These are phyloP conservation scores for Mastigias papua DNA, from an alignment of 30 jellyfish, hydroid and myxozoan species.

Conservation along the genomic window DNA sequence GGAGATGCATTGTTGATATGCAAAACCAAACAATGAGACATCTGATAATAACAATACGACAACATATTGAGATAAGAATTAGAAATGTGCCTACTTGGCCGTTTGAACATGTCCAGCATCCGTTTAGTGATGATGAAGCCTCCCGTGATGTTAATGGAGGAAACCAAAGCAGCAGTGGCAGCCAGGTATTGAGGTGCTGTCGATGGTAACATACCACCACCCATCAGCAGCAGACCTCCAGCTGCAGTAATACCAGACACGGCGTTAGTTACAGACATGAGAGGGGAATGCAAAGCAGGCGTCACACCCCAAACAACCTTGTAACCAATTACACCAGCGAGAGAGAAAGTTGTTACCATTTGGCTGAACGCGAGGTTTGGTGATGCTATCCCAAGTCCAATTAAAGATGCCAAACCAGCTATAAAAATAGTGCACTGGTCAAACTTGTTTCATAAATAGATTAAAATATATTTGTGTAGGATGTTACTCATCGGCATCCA, in stretches of 20 bases:
- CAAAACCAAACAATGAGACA: neutral
- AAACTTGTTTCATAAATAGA: too few species aligned
- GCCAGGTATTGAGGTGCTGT: constrained; percentile 88
- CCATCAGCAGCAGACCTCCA: constrained; percentile 95
- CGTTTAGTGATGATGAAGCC: constrained; percentile 96
- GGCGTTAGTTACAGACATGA: constrained; percentile 97
- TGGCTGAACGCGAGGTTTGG: constrained; percentile 94
- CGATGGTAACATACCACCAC: constrained; percentile 92
- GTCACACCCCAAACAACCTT: constrained; percentile 98
- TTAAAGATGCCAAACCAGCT: constrained; percentile 88
- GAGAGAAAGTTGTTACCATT: constrained; percentile 92
- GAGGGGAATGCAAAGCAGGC: constrained; percentile 96
- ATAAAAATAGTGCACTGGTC: constrained; percentile 1
- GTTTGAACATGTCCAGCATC: constrained; percentile 95
- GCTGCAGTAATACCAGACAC: constrained; percentile 98
- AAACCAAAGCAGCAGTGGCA: constrained; percentile 91
- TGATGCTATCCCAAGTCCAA: constrained; percentile 89
- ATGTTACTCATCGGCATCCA: too few species aligned
- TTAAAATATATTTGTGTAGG: too few species aligned
- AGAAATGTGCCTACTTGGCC: constrained; percentile 81
- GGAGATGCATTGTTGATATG: too few species aligned
- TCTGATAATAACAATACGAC: too few species aligned
- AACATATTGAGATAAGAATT: too few species aligned
- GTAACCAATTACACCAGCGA: constrained; percentile 98
- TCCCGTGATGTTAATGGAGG: constrained; percentile 93